Base-by-base conservation (phyloP, 2,888 invertebrate species). In the Synanthedon vespiformis region DNA sequence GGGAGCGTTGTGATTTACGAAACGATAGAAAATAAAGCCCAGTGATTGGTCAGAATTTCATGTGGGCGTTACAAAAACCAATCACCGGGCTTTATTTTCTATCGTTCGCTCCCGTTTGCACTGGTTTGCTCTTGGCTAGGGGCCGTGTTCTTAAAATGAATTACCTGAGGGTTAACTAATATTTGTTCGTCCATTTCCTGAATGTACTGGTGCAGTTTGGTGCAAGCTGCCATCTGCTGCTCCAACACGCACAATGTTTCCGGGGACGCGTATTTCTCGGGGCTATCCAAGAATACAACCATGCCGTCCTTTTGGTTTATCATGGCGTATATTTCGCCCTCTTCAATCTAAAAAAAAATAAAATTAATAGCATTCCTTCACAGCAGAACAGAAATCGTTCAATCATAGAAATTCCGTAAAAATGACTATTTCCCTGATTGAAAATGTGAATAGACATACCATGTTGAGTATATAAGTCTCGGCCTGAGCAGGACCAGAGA, bases 221-320 rank as follows among this genome's bases (percentile, higher is more conserved):
- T 95, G 72, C 96, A 96, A 34, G 92, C 89, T 34, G 92, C 91
- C 91, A 96, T 92, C 87, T 95, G 92, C 69, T 93, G 92, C 82
- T 98, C 96, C 56, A 98, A 83, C 58, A 93, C 91, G 65, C 93
- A 92, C 68, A 98, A 89, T 85, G 97, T 97, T 68, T 92, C 91
- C 0, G 96, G 94, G 57, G 95, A 95, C 65, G 96, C 95, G 77
- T 95, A 98, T 77, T 96, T 97, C 74, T 98, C 97, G 10, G 97
- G 97, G 77, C 95, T 96, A 70, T 98, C 98, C 63, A 95, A 92
- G 76, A 99, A 99, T 52, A 96, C 91, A 13, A 99, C 98, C 98
- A 98, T 98, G 12, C 98, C 98, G 83, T 98, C 98, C 79, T 95
- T 96, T 85, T 98, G 96, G 86, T 98, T 97, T 61, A 99, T 98